Evolutionary conservation across 2,888 invertebrate species (phyloP).

Genomic region (Ichneumoninae sp.): DNA sequence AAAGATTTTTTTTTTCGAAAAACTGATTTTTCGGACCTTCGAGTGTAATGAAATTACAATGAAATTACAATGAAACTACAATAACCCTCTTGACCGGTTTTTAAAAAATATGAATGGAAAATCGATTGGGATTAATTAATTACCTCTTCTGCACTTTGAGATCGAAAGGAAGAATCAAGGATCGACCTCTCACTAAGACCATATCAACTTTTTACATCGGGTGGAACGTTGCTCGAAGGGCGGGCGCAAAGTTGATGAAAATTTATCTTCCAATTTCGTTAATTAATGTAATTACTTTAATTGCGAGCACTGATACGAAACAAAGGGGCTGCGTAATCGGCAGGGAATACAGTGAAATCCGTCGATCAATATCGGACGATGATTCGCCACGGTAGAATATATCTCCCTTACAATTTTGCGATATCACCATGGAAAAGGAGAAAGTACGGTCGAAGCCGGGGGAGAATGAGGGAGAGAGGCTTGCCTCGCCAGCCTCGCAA

Average conservation of each 20-base stretch:
- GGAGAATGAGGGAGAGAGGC: constrained; percentile 18
- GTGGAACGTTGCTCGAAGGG: neutral
- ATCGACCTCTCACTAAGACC: neutral
- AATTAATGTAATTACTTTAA: neutral
- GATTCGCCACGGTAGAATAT: constrained; percentile 27
- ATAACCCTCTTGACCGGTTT: no score
- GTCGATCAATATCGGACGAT: constrained; percentile 23
- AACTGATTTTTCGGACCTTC: no score
- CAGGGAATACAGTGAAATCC: constrained; percentile 27
- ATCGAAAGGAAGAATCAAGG: neutral
- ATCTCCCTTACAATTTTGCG: constrained; percentile 2
- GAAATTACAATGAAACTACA: no score
- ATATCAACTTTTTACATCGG: neutral
- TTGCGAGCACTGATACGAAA: neutral
- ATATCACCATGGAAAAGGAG: constrained; percentile 43
- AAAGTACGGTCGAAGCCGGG: neutral
- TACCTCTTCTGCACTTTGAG: no score
- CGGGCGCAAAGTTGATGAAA: neutral
- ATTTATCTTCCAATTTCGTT: neutral
- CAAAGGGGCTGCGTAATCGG: neutral
- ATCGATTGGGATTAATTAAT: no score
- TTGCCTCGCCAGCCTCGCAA: constrained; percentile 38
- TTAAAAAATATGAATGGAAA: no score
- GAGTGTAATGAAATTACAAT: no score
- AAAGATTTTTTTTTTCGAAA: no score